Evolutionary conservation across 2,888 invertebrate genomes (phyloP), one percentile per base, ranked within the genome.

Genomic region (Leptodirus hochenwartii): DNA sequence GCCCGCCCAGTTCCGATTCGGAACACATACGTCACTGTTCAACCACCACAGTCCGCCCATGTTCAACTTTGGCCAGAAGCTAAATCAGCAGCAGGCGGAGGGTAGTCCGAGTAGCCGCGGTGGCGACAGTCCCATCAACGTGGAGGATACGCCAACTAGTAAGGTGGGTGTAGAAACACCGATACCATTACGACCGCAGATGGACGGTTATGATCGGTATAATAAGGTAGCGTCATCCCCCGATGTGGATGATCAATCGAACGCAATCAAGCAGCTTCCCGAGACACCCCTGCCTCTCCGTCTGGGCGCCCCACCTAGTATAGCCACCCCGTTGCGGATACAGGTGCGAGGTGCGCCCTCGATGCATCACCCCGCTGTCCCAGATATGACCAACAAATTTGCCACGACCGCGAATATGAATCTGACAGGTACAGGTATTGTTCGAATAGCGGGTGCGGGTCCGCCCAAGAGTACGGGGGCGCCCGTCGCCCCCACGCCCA

Each of bases 1-100:
- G 56, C 56, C 57, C 2, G 39, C 53, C 15, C 55, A 54, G 37
- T 56, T 53, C 41, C 49, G 56, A 16, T 54, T 55, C 41, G 48
- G 46, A 15, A 46, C 51, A n/a, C 44, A 50, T 10, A 43, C 27
- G 35, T 36, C 22, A 37, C 39, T 8, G 5, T 22, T 16, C n/a
- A 27, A 22, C 10, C 27, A 35, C 26, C 9, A 13, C 9, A 20
- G n/a, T 20, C 20, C n/a, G 20, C 20, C 20, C 10, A 22, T 20
- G 16, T 31, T 27, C 20, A 11, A 15, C 15, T 26, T 12, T 5
- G 6, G 15, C 5, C 15, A 25, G 25, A 33, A 35, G 11, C 31
- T 33, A 11, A 29, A 31, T 3, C 28, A 29, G 10, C 34, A n/a
- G 20, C 20, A 20, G n/a, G n/a, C n/a, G n/a, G n/a, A n/a, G n/a